Evolutionary conservation across 1,140 invertebrate genomes (phyloP).

Genomic region (Andricus grossulariae): DNA sequence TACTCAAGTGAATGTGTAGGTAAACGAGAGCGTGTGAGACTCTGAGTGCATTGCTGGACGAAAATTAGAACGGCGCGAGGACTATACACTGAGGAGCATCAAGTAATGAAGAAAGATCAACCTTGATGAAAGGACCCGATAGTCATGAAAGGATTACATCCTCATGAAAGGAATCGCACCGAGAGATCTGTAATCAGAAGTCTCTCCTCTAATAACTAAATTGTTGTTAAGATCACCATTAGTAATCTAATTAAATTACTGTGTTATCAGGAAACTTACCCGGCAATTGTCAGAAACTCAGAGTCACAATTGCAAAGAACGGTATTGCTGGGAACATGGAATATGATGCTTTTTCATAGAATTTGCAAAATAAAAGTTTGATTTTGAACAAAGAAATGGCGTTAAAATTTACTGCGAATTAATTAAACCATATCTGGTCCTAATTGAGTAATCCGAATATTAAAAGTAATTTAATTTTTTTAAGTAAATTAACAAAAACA

Average conservation of each 20-base stretch:
- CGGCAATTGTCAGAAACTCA: too few relatives aligned
- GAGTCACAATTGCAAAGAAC: too few relatives aligned
- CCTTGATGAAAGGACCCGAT: neutral
- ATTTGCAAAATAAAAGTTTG: too few relatives aligned
- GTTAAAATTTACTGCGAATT: too few relatives aligned
- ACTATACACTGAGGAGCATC: neutral
- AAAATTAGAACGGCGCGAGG: conserved; percentile 50
- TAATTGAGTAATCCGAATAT: too few relatives aligned
- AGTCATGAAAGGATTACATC: neutral
- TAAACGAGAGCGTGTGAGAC: conserved; percentile 39
- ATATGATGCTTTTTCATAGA: neutral
- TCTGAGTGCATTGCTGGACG: conserved; percentile 53
- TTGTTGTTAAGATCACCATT: neutral
- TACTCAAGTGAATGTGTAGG: conserved; percentile 41
- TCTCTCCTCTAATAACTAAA: neutral
- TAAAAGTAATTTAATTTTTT: too few relatives aligned
- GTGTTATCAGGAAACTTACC: neutral
- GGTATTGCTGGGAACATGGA: too few relatives aligned
- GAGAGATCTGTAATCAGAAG: neutral
- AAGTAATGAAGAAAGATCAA: conserved; percentile 47
- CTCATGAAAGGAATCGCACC: neutral
- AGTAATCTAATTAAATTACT: neutral
- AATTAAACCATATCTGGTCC: too few relatives aligned
- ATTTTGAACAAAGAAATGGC: too few relatives aligned
- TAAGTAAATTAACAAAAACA: too few relatives aligned